Evolutionary conservation across 2,113 vertebrate genomes (phyloP).

Genomic region (Phrynocephalus versicolor): DNA sequence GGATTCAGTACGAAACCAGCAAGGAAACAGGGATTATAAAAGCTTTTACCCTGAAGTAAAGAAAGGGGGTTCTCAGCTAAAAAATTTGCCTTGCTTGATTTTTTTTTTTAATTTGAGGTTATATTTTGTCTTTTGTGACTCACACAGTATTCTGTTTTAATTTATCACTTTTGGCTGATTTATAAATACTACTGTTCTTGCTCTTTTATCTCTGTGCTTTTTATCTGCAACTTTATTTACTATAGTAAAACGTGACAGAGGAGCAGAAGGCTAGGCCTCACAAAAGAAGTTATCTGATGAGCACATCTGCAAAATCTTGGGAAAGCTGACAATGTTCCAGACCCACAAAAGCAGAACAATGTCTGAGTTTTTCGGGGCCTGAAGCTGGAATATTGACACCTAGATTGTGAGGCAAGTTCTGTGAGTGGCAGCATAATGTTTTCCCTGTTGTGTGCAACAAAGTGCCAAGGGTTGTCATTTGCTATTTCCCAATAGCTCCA

Average conservation of each 20-base stretch:
- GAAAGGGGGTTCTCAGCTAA: too few relatives aligned
- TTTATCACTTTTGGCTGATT: too few relatives aligned
- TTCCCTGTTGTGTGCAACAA: neutral
- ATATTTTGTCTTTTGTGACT: too few relatives aligned
- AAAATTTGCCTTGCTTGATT: too few relatives aligned
- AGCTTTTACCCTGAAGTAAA: too few relatives aligned
- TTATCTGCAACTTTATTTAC: neutral
- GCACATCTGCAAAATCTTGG: neutral
- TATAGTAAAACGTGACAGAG: neutral
- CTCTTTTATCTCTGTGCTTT: neutral
- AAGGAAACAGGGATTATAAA: too few relatives aligned
- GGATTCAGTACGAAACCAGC: too few relatives aligned
- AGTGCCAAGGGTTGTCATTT: too few relatives aligned
- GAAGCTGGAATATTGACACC: neutral
- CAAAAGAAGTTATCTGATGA: neutral
- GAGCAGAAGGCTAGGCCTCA: neutral
- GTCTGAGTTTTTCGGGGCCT: neutral
- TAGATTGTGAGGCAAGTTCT: neutral
- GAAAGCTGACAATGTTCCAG: neutral
- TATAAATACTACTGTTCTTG: neutral
- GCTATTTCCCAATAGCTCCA: too few relatives aligned
- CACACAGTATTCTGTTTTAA: too few relatives aligned
- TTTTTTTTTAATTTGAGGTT: too few relatives aligned
- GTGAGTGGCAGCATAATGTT: neutral
- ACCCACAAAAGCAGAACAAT: neutral